A percentile compares a stretch with the other conserved stretches of the same genome.
phyloP scores from a whole-genome alignment of 2,888 invertebrate species.

The Bombylius discolor region DNA sequence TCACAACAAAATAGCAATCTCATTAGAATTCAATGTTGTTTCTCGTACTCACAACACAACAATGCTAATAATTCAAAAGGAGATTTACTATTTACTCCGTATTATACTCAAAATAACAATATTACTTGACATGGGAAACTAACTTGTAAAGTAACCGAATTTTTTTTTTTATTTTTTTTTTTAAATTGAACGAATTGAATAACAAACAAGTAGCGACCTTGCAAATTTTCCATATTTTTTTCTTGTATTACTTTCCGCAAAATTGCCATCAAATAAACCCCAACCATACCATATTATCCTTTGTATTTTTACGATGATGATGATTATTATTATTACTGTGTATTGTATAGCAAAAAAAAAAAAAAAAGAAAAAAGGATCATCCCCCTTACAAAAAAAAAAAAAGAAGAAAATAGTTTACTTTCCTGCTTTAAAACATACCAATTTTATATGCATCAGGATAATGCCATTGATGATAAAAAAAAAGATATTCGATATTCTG shows the following conservation, averaged over 20 bases:
- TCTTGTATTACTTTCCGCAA: not conserved
- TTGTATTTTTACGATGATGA: too few species aligned
- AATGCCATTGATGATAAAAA: too few species aligned
- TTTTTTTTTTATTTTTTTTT: too few species aligned
- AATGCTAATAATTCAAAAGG: not conserved
- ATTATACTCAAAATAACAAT: not conserved
- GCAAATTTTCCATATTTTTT: not conserved
- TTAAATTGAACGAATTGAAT: too few species aligned
- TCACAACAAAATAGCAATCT: conserved; percentile 1
- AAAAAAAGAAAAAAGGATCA: not conserved
- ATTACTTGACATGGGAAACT: too few species aligned
- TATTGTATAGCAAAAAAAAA: not conserved
- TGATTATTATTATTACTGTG: too few species aligned
- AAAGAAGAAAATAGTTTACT: too few species aligned
- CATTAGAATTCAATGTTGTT: not conserved
- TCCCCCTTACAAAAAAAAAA: not conserved
- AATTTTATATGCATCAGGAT: too few species aligned
- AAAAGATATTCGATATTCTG: too few species aligned
- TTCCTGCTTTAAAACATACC: too few species aligned
- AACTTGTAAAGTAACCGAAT: too few species aligned
- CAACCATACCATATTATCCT: not conserved
- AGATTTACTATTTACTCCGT: not conserved
- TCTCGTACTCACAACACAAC: not conserved
- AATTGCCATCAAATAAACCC: not conserved
- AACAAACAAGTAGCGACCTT: not conserved